Evolutionary conservation across 2,113 vertebrate genomes (phyloP).

Genomic region (Calypte anna): DNA sequence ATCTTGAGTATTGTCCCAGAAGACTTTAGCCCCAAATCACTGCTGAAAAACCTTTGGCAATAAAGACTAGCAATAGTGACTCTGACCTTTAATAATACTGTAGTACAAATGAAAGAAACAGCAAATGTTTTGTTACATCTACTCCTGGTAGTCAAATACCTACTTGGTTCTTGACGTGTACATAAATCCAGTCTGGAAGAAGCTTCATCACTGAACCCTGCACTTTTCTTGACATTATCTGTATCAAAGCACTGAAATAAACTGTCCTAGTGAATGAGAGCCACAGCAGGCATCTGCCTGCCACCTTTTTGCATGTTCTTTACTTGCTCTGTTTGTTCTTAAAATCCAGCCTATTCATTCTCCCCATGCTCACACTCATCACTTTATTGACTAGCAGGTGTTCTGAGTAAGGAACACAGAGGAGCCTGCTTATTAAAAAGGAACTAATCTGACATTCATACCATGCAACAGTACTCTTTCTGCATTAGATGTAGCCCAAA

Average conservation of each 20-base stretch:
- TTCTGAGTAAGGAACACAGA: not conserved
- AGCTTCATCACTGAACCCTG: not conserved
- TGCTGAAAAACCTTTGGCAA: not conserved
- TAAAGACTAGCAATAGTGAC: not conserved
- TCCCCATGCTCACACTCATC: not conserved
- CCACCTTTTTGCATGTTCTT: not conserved
- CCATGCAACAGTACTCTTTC: not conserved
- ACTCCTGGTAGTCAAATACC: not conserved
- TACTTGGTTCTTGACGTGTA: not conserved
- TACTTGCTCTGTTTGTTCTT: not conserved
- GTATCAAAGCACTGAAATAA: not conserved
- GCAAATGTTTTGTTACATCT: not conserved
- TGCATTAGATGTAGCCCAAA: not conserved
- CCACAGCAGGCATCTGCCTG: not conserved
- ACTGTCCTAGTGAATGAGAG: not conserved
- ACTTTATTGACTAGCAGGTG: not conserved
- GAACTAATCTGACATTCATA: not conserved
- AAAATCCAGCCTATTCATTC: not conserved
- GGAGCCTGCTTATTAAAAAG: not conserved
- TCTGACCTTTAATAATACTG: not conserved
- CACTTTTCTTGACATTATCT: constrained; percentile 19
- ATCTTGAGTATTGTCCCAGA: not conserved
- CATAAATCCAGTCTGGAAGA: not conserved
- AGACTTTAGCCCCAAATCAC: not conserved
- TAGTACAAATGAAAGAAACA: not conserved